phyloP scores from a whole-genome alignment of 1,140 invertebrate species.

The Seison nebaliae region DNA sequence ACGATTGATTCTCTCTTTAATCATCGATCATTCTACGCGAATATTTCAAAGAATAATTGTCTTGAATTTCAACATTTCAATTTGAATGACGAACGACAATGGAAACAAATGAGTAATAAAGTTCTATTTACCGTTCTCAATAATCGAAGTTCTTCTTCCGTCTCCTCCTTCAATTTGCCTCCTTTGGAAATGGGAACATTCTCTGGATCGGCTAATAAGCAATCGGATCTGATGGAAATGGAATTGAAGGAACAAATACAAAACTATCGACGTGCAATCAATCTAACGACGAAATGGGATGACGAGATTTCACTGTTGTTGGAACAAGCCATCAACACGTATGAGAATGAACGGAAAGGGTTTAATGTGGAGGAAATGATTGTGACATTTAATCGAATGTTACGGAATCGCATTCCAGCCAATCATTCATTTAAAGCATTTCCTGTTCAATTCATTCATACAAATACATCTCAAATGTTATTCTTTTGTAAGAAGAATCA shows the following conservation, averaged over 20 bases:
- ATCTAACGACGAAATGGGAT: conserved; percentile 26
- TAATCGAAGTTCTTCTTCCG: conserved; percentile 14
- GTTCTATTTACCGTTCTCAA: conserved; percentile 24
- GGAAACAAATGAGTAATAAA: conserved; percentile 28
- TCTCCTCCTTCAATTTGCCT: conserved; percentile 21
- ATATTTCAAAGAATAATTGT: conserved; percentile 24
- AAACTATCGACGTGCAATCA: conserved; percentile 19
- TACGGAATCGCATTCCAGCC: conserved; percentile 24
- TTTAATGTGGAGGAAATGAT: conserved; percentile 19
- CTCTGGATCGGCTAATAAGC: conserved; percentile 24
- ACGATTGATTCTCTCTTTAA: conserved; percentile 30
- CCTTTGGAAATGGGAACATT: conserved; percentile 17
- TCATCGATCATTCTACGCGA: conserved; percentile 26
- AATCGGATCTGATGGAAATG: conserved; percentile 2
- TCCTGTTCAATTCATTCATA: conserved; percentile 26
- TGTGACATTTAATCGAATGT: conserved; percentile 24
- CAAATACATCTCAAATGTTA: conserved; percentile 23
- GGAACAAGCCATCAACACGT: conserved; percentile 24
- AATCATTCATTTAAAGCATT: conserved; percentile 30
- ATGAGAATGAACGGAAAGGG: conserved; percentile 26
- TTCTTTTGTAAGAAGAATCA: conserved; percentile 20
- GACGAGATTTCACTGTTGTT: conserved; percentile 25
- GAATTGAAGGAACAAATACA: background rate
- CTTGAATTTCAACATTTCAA: conserved; percentile 25
- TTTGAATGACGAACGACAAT: conserved; percentile 21